Conservation (phyloP, 1,140 invertebrate species). For the Eubasilissa regina region DNA sequence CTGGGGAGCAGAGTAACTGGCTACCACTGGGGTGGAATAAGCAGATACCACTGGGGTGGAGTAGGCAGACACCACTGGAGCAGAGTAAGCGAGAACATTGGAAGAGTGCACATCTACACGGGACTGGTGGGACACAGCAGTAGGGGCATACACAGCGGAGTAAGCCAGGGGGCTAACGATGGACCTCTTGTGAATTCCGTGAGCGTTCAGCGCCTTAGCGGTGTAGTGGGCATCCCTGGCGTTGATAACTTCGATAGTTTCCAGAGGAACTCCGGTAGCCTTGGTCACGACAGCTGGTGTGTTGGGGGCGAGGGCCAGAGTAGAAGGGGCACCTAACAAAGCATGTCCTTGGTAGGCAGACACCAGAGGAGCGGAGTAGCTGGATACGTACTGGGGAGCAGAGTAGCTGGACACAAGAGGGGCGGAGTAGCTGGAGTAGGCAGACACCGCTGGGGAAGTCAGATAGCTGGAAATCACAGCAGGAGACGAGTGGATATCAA, state of each 20-base stretch:
- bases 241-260: slow-evolving; percentile 66
- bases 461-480: slow-evolving; percentile 28
- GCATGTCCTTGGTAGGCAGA: slow-evolving; percentile 58
- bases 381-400: slow-evolving; percentile 26
- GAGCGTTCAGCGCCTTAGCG: slow-evolving; percentile 63
- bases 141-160: slow-evolving; percentile 65
- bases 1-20: slow-evolving; percentile 43
- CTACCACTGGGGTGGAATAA: slow-evolving; percentile 50
- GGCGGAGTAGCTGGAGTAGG: slow-evolving; percentile 48
- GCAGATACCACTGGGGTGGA: slow-evolving; percentile 52
- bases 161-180: slow-evolving; percentile 64
- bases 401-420: slow-evolving; percentile 46
- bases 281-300: slow-evolving; percentile 50
- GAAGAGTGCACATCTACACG: slow-evolving; percentile 64
- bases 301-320: slow-evolving; percentile 64
- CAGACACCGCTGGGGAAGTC: slow-evolving; percentile 48
- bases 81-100: slow-evolving; percentile 58
- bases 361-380: slow-evolving; percentile 52
- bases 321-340: slow-evolving; percentile 62
- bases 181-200: slow-evolving; percentile 63
- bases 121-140: slow-evolving; percentile 61
- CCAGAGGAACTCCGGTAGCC: slow-evolving; percentile 59
- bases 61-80: slow-evolving; percentile 65
- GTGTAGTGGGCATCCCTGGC: slow-evolving; percentile 67
- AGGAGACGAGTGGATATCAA: slow-evolving; percentile 54